phyloP scores from a whole-genome alignment of 2,797 vertebrate genomes.

The Heliangelus exortis region DNA sequence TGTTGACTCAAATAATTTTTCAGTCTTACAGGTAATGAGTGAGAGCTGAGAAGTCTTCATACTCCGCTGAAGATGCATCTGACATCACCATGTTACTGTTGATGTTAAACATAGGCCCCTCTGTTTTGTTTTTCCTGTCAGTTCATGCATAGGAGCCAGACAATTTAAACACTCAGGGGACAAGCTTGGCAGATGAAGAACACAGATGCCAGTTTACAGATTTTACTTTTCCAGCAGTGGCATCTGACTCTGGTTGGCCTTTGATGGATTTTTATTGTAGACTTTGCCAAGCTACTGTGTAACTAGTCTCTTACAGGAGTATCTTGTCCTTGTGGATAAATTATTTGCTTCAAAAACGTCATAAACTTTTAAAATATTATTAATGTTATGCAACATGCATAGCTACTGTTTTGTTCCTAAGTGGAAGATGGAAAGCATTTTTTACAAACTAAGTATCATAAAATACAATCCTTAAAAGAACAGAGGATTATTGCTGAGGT shows the following conservation, averaged over 20 bases:
- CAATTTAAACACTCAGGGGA: constrained; percentile 10
- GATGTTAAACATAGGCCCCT: not conserved
- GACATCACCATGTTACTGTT: not conserved
- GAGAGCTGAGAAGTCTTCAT: not conserved
- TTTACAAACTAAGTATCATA: not conserved
- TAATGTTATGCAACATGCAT: not conserved
- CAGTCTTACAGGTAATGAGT: not conserved
- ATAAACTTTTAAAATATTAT: not conserved
- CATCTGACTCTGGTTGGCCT: not conserved
- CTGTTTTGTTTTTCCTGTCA: constrained; percentile 24
- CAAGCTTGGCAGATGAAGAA: constrained; percentile 38
- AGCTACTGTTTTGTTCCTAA: not conserved
- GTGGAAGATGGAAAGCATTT: not conserved
- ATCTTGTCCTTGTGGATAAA: not conserved
- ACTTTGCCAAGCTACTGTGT: not conserved
- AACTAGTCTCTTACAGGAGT: not conserved
- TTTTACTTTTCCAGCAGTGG: constrained; percentile 8
- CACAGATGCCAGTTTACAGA: constrained; percentile 4
- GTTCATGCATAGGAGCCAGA: not conserved
- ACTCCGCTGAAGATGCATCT: not conserved
- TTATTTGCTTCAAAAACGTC: not conserved
- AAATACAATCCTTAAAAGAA: not conserved
- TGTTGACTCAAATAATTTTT: not conserved
- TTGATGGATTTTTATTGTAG: not conserved
- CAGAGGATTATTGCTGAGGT: no score